A percentile compares a stretch with the other conserved stretches of the same genome.
phyloP scores from a whole-genome alignment of 2,113 vertebrate genomes.

The Laticauda laticaudata region DNA sequence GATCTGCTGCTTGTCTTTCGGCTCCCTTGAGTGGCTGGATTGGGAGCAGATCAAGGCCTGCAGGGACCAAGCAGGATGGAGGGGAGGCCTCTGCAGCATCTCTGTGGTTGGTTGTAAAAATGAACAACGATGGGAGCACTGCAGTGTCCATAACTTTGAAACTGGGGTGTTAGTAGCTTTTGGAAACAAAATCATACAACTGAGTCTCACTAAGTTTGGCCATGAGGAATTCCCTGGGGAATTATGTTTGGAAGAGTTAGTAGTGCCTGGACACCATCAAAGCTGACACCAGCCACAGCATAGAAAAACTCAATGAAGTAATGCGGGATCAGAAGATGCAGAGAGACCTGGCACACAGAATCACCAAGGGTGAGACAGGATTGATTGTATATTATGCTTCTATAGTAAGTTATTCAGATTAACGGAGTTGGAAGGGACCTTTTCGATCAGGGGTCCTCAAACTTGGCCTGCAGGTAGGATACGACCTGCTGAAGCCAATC shows the following conservation, averaged over 20 bases:
- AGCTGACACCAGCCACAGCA: too few species aligned
- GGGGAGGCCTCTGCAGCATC: neutral
- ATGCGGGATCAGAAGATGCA: too few species aligned
- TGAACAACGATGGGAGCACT: neutral
- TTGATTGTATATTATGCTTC: too few species aligned
- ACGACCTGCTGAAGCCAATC: too few species aligned
- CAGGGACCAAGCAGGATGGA: neutral
- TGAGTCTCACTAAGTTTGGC: neutral
- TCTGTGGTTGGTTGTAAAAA: neutral
- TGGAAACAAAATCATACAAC: neutral
- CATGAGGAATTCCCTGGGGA: too few species aligned
- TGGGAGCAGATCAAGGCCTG: neutral
- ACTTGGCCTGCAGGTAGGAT: too few species aligned
- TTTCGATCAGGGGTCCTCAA: too few species aligned
- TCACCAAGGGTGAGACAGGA: neutral
- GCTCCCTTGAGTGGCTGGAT: neutral
- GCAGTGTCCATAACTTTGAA: neutral
- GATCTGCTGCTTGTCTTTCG: neutral
- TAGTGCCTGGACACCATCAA: too few species aligned
- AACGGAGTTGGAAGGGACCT: too few species aligned
- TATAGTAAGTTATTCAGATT: too few species aligned
- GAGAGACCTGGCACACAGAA: neutral
- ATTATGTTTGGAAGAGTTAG: too few species aligned
- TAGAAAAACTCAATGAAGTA: too few species aligned
- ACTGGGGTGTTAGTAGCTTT: neutral